phyloP scores from a whole-genome alignment of 2,113 vertebrate species.

The Lethenteron reissneri region DNA sequence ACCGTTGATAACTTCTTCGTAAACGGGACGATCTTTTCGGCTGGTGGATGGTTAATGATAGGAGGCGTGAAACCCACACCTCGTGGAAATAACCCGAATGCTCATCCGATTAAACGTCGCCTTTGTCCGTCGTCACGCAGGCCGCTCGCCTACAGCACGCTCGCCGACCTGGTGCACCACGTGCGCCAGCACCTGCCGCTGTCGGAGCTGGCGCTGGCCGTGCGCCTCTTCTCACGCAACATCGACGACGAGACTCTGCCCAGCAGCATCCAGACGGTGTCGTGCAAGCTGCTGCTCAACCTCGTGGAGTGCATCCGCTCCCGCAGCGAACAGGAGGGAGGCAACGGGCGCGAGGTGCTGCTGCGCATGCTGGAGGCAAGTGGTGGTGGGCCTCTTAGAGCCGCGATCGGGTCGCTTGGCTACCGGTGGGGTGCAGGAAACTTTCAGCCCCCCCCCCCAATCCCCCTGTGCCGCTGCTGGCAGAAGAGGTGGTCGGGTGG shows the following conservation, averaged over 20 bases:
- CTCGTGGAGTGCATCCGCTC: constrained; percentile 93
- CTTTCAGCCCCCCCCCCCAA: too few relatives aligned
- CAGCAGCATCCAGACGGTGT: constrained; percentile 98
- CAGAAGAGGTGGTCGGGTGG: too few relatives aligned
- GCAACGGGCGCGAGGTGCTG: constrained; percentile 78
- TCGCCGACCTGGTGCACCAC: constrained; percentile 87
- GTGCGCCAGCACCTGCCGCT: constrained; percentile 84
- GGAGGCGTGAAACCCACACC: constrained; percentile 1
- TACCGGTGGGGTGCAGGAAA: too few relatives aligned
- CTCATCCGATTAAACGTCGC: background rate
- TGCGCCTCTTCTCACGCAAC: constrained; percentile 93
- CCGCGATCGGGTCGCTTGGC: too few relatives aligned
- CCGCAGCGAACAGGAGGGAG: constrained; percentile 91
- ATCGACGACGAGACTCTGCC: constrained; percentile 91
- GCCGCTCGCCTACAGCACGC: constrained; percentile 78
- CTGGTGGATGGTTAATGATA: background rate
- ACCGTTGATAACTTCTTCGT: too few relatives aligned
- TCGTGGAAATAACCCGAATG: background rate
- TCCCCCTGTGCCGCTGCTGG: too few relatives aligned
- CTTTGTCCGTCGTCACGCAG: constrained; percentile 18
- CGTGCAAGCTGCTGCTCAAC: constrained; percentile 87
- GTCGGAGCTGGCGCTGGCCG: constrained; percentile 77
- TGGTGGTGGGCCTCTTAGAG: background rate
- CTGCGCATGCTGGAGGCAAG: constrained; percentile 96
- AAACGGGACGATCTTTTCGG: too few relatives aligned